Conservation (phyloP, 53 echinoderm and acorn worm species). For the Echinometra lucunter region DNA sequence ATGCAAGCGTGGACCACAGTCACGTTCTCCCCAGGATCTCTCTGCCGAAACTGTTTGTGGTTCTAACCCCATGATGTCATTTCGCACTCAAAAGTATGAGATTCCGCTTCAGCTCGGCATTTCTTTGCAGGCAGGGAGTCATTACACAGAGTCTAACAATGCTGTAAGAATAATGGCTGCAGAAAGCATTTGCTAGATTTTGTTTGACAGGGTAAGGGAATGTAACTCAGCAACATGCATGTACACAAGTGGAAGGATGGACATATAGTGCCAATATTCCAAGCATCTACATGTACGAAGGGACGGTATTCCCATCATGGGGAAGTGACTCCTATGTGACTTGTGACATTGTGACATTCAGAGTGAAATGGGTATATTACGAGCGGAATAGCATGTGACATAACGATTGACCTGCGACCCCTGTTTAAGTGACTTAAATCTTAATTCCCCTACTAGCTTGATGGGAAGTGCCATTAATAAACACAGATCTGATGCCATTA, state of each 20-base stretch:
- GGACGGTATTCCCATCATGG: constrained; percentile 24
- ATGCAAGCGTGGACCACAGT: neutral
- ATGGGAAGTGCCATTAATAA: neutral
- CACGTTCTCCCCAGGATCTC: constrained; percentile 36
- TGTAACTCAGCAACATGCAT: neutral
- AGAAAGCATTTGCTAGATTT: neutral
- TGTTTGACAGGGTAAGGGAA: neutral
- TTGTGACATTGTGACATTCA: constrained; percentile 58
- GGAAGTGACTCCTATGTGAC: constrained; percentile 60
- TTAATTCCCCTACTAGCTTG: neutral
- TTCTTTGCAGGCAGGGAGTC: constrained; percentile 61
- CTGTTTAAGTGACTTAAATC: constrained; percentile 11
- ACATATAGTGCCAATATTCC: neutral
- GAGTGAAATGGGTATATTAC: neutral
- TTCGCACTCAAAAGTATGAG: neutral
- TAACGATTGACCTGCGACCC: constrained; percentile 46
- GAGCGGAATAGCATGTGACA: constrained; percentile 47
- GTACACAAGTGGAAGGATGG: neutral
- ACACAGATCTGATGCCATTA: neutral
- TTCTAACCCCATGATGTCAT: constrained; percentile 52
- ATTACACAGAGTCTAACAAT: neutral
- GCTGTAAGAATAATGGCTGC: neutral
- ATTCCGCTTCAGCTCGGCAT: constrained; percentile 36
- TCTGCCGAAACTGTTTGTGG: constrained; percentile 49
- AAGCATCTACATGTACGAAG: neutral